Evolutionary conservation across 1,140 invertebrate genomes (phyloP).

Genomic region (Drosophila sp.): DNA sequence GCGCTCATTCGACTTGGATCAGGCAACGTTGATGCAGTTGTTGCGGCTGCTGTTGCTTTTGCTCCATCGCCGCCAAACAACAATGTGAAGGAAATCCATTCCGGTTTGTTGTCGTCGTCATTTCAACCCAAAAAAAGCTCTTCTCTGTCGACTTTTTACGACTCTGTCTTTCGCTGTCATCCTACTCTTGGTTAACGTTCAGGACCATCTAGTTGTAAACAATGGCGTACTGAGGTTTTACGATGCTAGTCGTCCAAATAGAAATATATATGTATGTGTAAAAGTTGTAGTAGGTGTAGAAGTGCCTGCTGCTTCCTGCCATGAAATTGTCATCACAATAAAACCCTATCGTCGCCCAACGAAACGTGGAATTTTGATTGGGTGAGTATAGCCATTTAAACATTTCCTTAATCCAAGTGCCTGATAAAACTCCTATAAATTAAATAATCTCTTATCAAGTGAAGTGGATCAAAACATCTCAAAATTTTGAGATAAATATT

Average conservation of each 20-base stretch:
- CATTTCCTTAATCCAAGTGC: conserved; percentile 29
- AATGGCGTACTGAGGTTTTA: conserved; percentile 45
- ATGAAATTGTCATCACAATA: conserved; percentile 62
- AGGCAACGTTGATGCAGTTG: conserved; percentile 63
- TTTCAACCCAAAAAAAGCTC: conserved; percentile 6
- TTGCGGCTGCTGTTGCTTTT: conserved; percentile 30
- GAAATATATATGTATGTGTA: background rate
- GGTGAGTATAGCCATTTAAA: conserved; percentile 57
- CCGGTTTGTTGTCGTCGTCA: conserved; percentile 54
- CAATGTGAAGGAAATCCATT: conserved; percentile 12
- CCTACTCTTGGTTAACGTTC: conserved; percentile 39
- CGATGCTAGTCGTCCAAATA: conserved; percentile 22
- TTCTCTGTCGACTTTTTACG: conserved; percentile 55
- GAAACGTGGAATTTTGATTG: conserved; percentile 46
- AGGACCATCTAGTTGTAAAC: conserved; percentile 51
- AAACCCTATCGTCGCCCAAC: conserved; percentile 40
- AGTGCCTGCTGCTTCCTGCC: conserved; percentile 14
- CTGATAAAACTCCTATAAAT: background rate
- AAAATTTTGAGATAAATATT: no score
- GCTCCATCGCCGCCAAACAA: conserved; percentile 10
- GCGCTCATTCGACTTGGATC: conserved; percentile 74
- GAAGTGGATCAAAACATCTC: background rate
- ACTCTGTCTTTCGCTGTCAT: conserved; percentile 23
- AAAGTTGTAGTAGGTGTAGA: background rate
- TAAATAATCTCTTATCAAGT: background rate